Conservation (phyloP, 1,140 invertebrate genomes). For the Brachionus asplanchnoidis region DNA sequence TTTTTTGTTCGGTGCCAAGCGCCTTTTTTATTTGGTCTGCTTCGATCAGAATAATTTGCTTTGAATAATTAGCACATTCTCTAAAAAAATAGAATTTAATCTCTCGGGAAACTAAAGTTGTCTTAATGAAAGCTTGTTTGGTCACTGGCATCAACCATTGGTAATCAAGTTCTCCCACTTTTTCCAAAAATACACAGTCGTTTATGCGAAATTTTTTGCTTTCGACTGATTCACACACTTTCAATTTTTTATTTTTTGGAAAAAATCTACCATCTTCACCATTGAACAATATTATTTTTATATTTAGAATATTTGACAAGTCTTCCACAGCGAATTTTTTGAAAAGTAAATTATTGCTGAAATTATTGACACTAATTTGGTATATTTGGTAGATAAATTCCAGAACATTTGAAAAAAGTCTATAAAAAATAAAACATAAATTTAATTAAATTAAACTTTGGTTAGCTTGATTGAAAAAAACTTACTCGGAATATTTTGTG, state of each 20-base stretch:
- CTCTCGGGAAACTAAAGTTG: not conserved
- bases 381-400: slow-evolving; percentile 31
- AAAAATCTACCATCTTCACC: not conserved
- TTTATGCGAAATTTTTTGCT: not conserved
- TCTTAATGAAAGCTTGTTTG: not conserved
- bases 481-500: slow-evolving; percentile 17
- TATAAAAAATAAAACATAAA: not conserved
- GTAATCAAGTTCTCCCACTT: not conserved
- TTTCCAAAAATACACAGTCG: slow-evolving; percentile 28
- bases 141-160: slow-evolving; percentile 11
- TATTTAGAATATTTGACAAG: not conserved
- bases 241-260: not conserved
- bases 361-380: slow-evolving; percentile 38
- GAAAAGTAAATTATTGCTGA: not conserved
- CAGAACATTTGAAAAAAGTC: slow-evolving; percentile 6
- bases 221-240: not conserved
- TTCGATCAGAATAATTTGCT: not conserved
- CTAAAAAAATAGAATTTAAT: not conserved
- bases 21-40: not conserved
- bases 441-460: not conserved
- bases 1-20: not conserved
- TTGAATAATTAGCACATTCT: not conserved
- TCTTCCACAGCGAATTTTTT: not conserved
- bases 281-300: slow-evolving; percentile 32
- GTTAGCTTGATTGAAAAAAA: not conserved